These are phyloP conservation scores for Hirtodrosophila cameraria DNA, from an alignment of 2,888 invertebrate genomes.

Conservation along the genomic window DNA sequence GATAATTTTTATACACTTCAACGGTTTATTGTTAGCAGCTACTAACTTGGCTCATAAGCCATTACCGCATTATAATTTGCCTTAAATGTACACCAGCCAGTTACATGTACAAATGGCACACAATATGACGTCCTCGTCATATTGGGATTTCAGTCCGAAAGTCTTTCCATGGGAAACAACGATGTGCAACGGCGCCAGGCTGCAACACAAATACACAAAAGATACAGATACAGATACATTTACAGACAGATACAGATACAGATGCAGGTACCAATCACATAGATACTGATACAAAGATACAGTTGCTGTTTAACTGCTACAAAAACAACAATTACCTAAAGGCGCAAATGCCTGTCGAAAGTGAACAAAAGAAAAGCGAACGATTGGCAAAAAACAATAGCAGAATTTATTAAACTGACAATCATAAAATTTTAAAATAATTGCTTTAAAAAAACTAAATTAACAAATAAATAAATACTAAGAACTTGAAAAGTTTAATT, in stretches of 20 bases:
- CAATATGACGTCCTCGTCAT: constrained; percentile 36
- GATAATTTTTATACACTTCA: constrained; percentile 20
- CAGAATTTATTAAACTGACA: constrained; percentile 53
- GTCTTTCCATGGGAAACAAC: constrained; percentile 45
- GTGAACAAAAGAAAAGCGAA: constrained; percentile 34
- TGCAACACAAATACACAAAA: constrained; percentile 8
- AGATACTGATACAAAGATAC: background rate
- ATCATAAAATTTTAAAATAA: constrained; percentile 49
- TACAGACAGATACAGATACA: constrained; percentile 15
- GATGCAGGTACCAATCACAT: no score
- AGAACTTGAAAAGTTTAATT: no score
- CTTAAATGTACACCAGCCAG: constrained; percentile 58
- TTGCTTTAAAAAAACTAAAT: constrained; percentile 18
- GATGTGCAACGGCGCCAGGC: constrained; percentile 25
- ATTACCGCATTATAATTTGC: constrained; percentile 60
- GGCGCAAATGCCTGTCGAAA: constrained; percentile 43
- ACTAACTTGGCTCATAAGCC: constrained; percentile 37
- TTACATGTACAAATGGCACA: constrained; percentile 50
- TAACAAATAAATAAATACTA: background rate
- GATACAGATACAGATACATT: background rate
- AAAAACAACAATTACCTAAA: constrained; percentile 40
- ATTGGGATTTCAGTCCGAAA: background rate
- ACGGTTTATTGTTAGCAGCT: constrained; percentile 33
- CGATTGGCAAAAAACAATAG: constrained; percentile 36
- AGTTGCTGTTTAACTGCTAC: background rate